phyloP scores from a whole-genome alignment of 2,113 vertebrate species.

The Castor canadensis region DNA sequence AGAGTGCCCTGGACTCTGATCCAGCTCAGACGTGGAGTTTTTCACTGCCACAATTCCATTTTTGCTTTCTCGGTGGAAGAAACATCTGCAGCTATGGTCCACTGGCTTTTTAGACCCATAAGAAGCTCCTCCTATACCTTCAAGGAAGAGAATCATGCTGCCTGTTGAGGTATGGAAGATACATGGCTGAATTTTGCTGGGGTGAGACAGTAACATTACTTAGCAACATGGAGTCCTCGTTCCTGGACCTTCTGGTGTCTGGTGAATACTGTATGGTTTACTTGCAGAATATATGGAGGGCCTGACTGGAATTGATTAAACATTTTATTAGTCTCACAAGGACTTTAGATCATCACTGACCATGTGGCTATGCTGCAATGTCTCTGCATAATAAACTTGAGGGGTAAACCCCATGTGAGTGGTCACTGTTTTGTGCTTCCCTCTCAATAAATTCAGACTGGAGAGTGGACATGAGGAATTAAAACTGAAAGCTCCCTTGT shows the following conservation, averaged over 20 bases:
- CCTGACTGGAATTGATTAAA: not conserved
- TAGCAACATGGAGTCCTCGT: not conserved
- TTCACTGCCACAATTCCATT: not conserved
- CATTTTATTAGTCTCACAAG: not conserved
- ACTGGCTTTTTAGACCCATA: not conserved
- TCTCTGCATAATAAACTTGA: not conserved
- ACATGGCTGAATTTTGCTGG: not conserved
- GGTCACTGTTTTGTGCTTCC: not conserved
- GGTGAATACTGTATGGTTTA: not conserved
- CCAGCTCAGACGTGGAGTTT: not conserved
- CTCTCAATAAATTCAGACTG: not conserved
- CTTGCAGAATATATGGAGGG: not conserved
- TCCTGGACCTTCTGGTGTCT: not conserved
- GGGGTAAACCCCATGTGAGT: not conserved
- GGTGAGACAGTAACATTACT: not conserved
- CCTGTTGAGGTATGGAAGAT: not conserved
- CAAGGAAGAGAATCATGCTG: not conserved
- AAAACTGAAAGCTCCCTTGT: rapidly evolving
- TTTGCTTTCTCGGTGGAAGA: not conserved
- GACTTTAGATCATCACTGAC: not conserved
- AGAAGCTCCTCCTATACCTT: rapidly evolving
- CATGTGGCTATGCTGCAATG: not conserved
- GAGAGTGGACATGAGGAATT: rapidly evolving
- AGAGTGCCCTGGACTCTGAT: not conserved
- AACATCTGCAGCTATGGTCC: not conserved